phyloP scores from a whole-genome alignment of 1,140 invertebrate species.

The Eulimnadia texana region DNA sequence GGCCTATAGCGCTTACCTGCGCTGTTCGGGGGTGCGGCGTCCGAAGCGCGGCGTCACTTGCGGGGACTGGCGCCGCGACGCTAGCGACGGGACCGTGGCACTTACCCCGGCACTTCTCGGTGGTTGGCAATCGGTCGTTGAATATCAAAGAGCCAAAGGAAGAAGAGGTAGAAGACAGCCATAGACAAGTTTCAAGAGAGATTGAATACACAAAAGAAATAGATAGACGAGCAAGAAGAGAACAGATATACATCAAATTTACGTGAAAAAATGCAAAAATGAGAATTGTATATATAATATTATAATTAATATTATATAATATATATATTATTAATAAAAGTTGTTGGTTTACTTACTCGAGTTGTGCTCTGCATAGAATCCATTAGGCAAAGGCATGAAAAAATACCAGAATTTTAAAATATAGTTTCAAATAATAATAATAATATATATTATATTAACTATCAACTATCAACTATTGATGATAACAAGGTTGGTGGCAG shows the following conservation, averaged over 20 bases:
- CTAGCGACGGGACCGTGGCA: slow-evolving; percentile 1
- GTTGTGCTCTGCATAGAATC: slow-evolving; percentile 5
- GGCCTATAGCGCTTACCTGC: neutral
- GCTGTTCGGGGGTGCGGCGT: slow-evolving; percentile 1
- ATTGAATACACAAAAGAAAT: too few relatives aligned
- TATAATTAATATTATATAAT: too few relatives aligned
- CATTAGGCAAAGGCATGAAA: neutral
- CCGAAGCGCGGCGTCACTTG: neutral
- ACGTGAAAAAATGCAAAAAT: too few relatives aligned
- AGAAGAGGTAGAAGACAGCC: neutral
- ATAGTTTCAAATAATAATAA: slow-evolving; percentile 5
- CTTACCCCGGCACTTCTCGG: slow-evolving; percentile 4
- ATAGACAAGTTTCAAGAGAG: neutral
- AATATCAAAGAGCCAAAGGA: neutral
- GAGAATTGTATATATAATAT: too few relatives aligned
- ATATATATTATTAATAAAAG: too few relatives aligned
- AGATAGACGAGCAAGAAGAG: neutral
- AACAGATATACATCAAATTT: too few relatives aligned
- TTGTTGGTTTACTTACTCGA: slow-evolving; percentile 8
- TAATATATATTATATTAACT: too few relatives aligned
- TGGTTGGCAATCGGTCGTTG: neutral
- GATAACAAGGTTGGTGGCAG: too few relatives aligned
- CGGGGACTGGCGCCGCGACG: slow-evolving; percentile 6
- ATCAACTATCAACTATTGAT: too few relatives aligned
- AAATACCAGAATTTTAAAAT: neutral